These are phyloP conservation scores for Chrysomela aeneicollis DNA, from an alignment of 2,888 invertebrate species.

Conservation along the genomic window DNA sequence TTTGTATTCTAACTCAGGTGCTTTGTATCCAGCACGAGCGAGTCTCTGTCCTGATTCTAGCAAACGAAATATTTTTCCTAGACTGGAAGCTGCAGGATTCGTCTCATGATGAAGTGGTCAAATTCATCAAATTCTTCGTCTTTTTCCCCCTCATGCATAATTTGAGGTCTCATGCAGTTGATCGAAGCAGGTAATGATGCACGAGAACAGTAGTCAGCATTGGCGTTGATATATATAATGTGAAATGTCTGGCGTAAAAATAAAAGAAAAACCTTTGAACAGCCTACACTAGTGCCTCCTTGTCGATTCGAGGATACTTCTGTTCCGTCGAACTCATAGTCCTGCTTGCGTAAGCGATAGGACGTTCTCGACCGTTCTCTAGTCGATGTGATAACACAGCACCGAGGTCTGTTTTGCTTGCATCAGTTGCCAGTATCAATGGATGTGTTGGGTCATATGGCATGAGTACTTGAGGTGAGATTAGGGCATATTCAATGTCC, in stretches of 20 bases:
- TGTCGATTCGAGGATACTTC: slow-evolving; percentile 36
- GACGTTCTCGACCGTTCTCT: slow-evolving; percentile 29
- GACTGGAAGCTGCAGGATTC: too few relatives aligned
- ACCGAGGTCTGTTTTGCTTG: slow-evolving; percentile 33
- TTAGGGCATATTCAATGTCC: slow-evolving; percentile 28
- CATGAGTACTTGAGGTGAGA: slow-evolving; percentile 36
- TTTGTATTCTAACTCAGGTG: slow-evolving; percentile 26
- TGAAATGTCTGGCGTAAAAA: too few relatives aligned
- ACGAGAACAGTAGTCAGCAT: slow-evolving; percentile 32
- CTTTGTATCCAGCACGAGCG: too few relatives aligned
- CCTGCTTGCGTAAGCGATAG: slow-evolving; percentile 34
- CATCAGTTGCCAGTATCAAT: slow-evolving; percentile 33
- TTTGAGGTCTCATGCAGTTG: not conserved
- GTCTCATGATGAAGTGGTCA: not conserved
- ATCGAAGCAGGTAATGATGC: slow-evolving; percentile 16
- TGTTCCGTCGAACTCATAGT: slow-evolving; percentile 32
- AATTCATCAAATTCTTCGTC: too few relatives aligned
- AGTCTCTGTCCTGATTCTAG: too few relatives aligned
- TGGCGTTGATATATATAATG: slow-evolving; percentile 8
- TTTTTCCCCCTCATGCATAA: not conserved
- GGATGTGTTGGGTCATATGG: slow-evolving; percentile 31
- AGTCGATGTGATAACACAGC: slow-evolving; percentile 37
- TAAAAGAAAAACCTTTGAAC: not conserved
- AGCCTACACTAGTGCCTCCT: slow-evolving; percentile 33
- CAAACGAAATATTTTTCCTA: too few relatives aligned